Evolutionary conservation across 2,797 vertebrate species (phyloP).

Genomic region (Antennarius maculatus): DNA sequence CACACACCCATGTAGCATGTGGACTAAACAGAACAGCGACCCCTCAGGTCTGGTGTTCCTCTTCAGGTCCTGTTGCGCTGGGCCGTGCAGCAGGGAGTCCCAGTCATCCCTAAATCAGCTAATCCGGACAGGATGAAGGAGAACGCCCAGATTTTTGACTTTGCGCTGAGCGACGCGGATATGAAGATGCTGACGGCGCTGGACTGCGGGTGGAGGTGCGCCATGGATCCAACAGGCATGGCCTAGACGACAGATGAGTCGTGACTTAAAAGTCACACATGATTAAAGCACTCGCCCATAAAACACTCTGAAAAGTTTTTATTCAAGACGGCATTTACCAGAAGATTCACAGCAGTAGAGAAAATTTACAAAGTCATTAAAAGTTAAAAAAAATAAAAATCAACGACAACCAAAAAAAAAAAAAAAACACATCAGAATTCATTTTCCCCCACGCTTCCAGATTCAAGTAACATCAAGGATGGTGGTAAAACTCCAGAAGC

Average conservation of each 20-base stretch:
- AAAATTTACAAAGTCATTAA: slow-evolving; percentile 78
- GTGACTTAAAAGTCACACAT: not conserved
- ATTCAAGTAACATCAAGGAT: slow-evolving; percentile 81
- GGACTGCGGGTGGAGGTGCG: slow-evolving; percentile 79
- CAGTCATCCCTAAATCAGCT: slow-evolving; percentile 84
- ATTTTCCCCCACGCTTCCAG: slow-evolving; percentile 45
- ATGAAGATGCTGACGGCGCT: slow-evolving; percentile 75
- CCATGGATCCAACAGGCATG: slow-evolving; percentile 82
- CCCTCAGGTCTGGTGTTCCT: not conserved
- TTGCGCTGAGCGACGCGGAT: slow-evolving; percentile 73
- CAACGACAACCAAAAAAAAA: slow-evolving; percentile 6
- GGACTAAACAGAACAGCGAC: too few relatives aligned
- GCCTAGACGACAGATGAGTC: slow-evolving; percentile 2
- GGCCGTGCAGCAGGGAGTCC: slow-evolving; percentile 83
- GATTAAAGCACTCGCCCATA: slow-evolving; percentile 17
- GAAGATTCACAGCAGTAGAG: slow-evolving; percentile 74
- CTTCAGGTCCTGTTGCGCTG: slow-evolving; percentile 82
- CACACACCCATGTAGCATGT: too few relatives aligned
- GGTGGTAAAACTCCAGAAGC: slow-evolving; percentile 58
- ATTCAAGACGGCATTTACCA: slow-evolving; percentile 71
- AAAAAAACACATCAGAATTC: slow-evolving; percentile 41
- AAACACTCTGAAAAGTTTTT: slow-evolving; percentile 72
- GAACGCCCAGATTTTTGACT: slow-evolving; percentile 81
- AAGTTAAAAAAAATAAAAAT: slow-evolving; percentile 37
- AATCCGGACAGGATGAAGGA: slow-evolving; percentile 73